Evolutionary conservation across 1,140 invertebrate species (phyloP), one percentile per base, ranked within the genome.

Genomic region (Atta colombica): DNA sequence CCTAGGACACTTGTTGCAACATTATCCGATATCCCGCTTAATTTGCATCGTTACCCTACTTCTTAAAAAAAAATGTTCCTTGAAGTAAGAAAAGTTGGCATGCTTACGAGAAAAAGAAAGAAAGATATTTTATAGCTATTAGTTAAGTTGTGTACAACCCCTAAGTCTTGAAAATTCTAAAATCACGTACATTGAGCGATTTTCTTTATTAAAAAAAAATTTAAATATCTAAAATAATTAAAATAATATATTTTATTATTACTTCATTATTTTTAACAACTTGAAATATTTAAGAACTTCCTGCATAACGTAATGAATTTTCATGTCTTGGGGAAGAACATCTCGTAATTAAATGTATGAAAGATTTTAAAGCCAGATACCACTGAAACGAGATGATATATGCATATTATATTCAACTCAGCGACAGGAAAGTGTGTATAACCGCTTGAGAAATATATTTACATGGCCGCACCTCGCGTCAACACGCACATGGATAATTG

Each of bases 401-500:
- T 74, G 63, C 53, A 72, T 61, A 74, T 65, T 39, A 66, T 51
- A 28, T 21, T 87, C 78, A 21, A 61, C 16, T 87, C 35, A 85
- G 45, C 55, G n/a, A 66, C 12, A 87, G 45, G 49, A 45, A 85
- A 90, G 58, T 75, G 28, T n/a, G 16, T 31, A 45, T 82, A 51
- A 53, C 49, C 51, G 75, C 78, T 61, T 53, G 35, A 63, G 86
- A 69, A 84, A 28, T 45, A 16, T 94, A 93, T 94, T 81, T 95
- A 94, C 94, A 95, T 89, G 89, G 94, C 93, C 94, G 94, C 94
- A 94, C 93, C 94, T 92, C 93, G 93, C 94, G 93, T 94, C 94
- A 90, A 94, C 92, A 93, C 94, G 92, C 92, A 87, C 90, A 39
- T 80, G 51, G 21, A 82, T 51, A 71, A 60, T 81, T 86, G 63